These are phyloP conservation scores for Rhynchonycteris naso DNA, from an alignment of 2,797 vertebrate species.

Conservation along the genomic window DNA sequence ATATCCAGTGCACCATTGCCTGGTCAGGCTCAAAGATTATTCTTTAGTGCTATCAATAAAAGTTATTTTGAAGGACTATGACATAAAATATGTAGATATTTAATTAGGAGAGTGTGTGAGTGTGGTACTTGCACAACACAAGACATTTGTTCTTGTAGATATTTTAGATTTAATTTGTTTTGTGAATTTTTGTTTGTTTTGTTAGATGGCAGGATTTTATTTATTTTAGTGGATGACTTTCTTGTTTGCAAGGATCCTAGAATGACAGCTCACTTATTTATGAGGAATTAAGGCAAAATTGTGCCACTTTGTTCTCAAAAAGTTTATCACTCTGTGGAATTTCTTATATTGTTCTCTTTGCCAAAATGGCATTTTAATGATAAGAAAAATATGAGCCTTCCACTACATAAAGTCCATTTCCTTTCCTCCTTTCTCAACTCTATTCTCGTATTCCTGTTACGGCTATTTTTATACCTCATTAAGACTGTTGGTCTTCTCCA, in stretches of 20 bases:
- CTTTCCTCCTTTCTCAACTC: background rate
- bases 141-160: conserved; percentile 14
- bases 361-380: conserved; percentile 50
- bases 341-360: conserved; percentile 15
- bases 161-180: conserved; percentile 37
- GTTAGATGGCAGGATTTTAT: background rate
- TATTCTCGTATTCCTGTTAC: conserved; percentile 8
- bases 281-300: conserved; percentile 22
- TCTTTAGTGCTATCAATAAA: conserved; percentile 90
- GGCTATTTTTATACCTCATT: conserved; percentile 15
- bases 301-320: background rate
- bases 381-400: conserved; percentile 34
- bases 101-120: conserved; percentile 36
- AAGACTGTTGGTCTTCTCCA: conserved; percentile 6
- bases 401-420: conserved; percentile 2
- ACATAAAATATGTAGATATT: background rate
- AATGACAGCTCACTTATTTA: background rate
- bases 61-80: conserved; percentile 82
- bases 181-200: conserved; percentile 42
- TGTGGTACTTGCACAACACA: conserved; percentile 40
- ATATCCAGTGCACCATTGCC: too few relatives aligned
- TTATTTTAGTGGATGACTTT: conserved; percentile 34
- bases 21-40: conserved; percentile 82
- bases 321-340: conserved; percentile 15
- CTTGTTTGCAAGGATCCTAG: conserved; percentile 26